These are phyloP conservation scores for Stegodyphus mimosarum DNA, from an alignment of 1,140 invertebrate species.

Conservation along the genomic window DNA sequence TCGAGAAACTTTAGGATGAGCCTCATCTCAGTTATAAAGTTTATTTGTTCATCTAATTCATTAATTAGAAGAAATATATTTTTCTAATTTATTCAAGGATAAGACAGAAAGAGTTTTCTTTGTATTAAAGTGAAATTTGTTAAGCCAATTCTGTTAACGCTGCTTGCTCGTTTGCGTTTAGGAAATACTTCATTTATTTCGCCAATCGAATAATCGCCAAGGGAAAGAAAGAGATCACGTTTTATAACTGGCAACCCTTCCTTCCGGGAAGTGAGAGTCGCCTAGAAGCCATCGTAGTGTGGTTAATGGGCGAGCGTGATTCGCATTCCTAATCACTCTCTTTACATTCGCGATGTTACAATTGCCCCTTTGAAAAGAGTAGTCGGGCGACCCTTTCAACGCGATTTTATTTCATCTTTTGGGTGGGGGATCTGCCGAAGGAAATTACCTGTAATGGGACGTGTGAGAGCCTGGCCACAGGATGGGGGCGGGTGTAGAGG, in stretches of 20 bases:
- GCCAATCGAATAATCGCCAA: not conserved
- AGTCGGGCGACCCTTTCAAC: not conserved
- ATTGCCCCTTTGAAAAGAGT: too few relatives aligned
- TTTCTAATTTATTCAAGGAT: not conserved
- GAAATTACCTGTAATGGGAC: conserved; percentile 29
- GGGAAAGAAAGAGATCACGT: too few relatives aligned
- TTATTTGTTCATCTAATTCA: not conserved
- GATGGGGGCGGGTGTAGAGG: too few relatives aligned
- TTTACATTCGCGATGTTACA: not conserved
- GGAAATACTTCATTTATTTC: not conserved
- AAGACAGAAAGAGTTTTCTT: not conserved
- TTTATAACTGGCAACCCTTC: not conserved
- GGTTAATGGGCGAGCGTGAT: conserved; percentile 44
- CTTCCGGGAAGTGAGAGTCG: conserved; percentile 43
- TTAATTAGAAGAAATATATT: not conserved
- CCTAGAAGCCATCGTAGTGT: conserved; percentile 21
- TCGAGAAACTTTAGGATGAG: too few relatives aligned
- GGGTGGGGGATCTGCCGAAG: conserved; percentile 17
- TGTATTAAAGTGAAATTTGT: not conserved
- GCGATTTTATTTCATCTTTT: conserved; percentile 32
- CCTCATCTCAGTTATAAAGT: too few relatives aligned
- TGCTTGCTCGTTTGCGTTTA: not conserved
- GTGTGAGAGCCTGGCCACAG: not conserved
- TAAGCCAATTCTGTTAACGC: not conserved
- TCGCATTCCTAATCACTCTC: conserved; percentile 10